Evolutionary conservation across 2,888 invertebrate species (phyloP).

Genomic region (Xestia xanthographa): DNA sequence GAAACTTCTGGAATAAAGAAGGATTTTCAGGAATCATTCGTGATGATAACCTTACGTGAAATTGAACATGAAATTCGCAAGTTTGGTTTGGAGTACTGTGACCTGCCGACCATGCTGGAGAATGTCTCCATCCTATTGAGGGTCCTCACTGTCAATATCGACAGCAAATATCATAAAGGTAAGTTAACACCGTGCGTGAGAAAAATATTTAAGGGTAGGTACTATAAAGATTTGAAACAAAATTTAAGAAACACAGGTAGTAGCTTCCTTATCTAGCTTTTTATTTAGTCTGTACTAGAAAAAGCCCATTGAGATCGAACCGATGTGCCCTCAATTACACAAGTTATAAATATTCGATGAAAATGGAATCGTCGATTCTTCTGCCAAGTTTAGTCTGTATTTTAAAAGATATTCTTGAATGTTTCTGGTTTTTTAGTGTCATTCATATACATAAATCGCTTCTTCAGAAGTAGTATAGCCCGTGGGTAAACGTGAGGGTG

Average conservation of each 20-base stretch:
- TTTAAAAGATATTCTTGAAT: not conserved
- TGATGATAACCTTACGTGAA: conserved; percentile 30
- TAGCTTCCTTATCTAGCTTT: not conserved
- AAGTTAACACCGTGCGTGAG: not conserved
- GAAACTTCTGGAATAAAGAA: not conserved
- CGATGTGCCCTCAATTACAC: not conserved
- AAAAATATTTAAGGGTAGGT: not conserved
- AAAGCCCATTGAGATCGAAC: not conserved
- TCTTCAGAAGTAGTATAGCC: too few relatives aligned
- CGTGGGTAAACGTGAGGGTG: too few relatives aligned
- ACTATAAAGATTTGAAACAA: not conserved
- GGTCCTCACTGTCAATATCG: conserved; percentile 68
- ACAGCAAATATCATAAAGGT: conserved; percentile 65
- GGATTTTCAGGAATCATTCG: not conserved
- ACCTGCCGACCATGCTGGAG: conserved; percentile 70
- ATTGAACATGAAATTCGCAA: conserved; percentile 56
- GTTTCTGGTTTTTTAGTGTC: not conserved
- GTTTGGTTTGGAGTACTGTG: conserved; percentile 67
- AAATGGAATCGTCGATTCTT: not conserved
- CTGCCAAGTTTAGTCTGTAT: not conserved
- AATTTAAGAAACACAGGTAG: not conserved
- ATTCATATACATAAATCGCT: too few relatives aligned
- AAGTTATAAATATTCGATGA: not conserved
- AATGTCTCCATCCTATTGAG: conserved; percentile 69
- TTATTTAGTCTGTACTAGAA: not conserved